These are phyloP conservation scores for Oppia nitens DNA, from an alignment of 1,140 invertebrate species.

Conservation along the genomic window DNA sequence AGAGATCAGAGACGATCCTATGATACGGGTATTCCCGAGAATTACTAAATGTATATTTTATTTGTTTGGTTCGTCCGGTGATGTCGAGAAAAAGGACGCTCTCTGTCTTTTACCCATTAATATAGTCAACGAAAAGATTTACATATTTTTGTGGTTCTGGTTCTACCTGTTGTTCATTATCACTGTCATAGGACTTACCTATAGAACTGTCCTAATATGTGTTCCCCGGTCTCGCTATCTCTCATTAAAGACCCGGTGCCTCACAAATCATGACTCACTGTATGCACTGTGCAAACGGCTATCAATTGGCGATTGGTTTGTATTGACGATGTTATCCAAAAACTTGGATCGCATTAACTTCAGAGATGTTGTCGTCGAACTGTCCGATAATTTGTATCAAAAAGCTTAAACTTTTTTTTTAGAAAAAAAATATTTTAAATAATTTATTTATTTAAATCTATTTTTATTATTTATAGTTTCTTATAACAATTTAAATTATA, in stretches of 20 bases:
- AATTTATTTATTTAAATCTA: no score
- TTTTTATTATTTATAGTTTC: no score
- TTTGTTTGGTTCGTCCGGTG: conserved; percentile 61
- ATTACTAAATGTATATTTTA: conserved; percentile 82
- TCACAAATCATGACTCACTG: neutral
- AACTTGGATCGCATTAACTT: conserved; percentile 41
- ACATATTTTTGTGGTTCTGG: conserved; percentile 27
- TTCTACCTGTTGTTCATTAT: conserved; percentile 23
- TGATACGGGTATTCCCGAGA: conserved; percentile 56
- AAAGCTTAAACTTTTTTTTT: no score
- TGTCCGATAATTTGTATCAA: conserved; percentile 7
- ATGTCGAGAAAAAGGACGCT: conserved; percentile 23
- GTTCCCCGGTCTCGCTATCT: conserved; percentile 9
- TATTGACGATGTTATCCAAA: conserved; percentile 44
- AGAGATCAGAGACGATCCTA: conserved; percentile 34
- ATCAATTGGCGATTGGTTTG: conserved; percentile 44
- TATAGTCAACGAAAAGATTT: conserved; percentile 31
- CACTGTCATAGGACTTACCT: conserved; percentile 15
- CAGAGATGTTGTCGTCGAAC: conserved; percentile 20
- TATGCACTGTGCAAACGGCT: conserved; percentile 5
- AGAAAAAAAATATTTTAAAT: no score
- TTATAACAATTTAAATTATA: no score
- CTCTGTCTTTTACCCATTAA: conserved; percentile 32
- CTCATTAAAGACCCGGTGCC: neutral
- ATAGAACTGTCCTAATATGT: conserved; percentile 16